Conservation (phyloP, 2,113 vertebrate genomes). For the Cyanocitta stelleri region DNA sequence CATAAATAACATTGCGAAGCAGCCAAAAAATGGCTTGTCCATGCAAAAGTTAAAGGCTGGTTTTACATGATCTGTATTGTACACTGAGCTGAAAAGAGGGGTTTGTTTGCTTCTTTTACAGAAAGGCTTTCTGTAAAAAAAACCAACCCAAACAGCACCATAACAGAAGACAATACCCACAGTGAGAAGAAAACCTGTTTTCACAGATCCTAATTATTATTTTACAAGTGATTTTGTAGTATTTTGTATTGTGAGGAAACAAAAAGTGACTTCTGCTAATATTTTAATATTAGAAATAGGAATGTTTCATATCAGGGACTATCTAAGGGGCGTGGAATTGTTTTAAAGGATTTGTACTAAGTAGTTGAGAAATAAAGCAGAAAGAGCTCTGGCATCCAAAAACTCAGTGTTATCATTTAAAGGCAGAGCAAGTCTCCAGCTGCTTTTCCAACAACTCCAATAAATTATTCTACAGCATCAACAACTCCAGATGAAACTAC, state of each 20-base stretch:
- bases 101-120: not conserved
- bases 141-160: not conserved
- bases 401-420: not conserved
- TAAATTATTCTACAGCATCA: not conserved
- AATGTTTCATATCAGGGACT: not conserved
- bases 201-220: not conserved
- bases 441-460: not conserved
- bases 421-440: not conserved
- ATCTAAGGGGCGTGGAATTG: not conserved
- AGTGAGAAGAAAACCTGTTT: not conserved
- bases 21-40: not conserved
- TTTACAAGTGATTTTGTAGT: not conserved
- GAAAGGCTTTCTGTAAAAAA: not conserved
- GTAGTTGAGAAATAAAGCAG: not conserved
- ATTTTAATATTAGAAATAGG: not conserved
- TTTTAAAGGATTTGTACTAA: not conserved
- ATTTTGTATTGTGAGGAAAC: not conserved
- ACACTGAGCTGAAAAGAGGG: not conserved
- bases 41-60: not conserved
- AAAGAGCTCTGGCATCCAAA: not conserved
- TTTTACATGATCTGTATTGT: not conserved
- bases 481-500: not conserved
- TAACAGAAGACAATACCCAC: not conserved
- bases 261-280: not conserved
- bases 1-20: rapidly evolving